Percentiles rank a stretch among this genome's conserved stretches.
Conservation (phyloP, 2,113 vertebrate species). For the Dicrurus megarhynchus region DNA sequence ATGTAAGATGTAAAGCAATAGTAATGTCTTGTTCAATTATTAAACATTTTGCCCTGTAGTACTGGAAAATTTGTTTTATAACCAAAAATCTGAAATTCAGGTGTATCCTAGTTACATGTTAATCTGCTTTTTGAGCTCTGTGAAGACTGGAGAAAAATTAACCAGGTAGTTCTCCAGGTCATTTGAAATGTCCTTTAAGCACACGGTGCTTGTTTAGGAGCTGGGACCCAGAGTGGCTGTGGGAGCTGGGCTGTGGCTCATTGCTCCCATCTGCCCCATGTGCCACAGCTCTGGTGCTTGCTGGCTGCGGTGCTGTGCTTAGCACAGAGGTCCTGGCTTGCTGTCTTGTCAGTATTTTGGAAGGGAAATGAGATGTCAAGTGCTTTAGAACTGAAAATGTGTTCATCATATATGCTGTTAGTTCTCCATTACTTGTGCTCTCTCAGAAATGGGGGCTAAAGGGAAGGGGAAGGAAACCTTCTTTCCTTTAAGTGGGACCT, state of each 20-base stretch:
- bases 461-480: not conserved
- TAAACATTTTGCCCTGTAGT: not conserved
- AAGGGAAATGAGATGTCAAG: not conserved
- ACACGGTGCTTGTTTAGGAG: not conserved
- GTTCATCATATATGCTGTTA: not conserved
- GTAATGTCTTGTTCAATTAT: not conserved
- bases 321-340: not conserved
- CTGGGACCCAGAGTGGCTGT: not conserved
- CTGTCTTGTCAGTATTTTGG: not conserved
- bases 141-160: slow-evolving; percentile 1
- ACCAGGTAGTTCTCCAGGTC: not conserved
- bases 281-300: not conserved
- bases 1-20: not conserved
- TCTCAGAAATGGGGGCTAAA: not conserved
- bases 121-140: not conserved
- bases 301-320: not conserved
- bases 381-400: not conserved
- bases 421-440: not conserved
- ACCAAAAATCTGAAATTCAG: not conserved
- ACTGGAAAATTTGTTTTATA: not conserved
- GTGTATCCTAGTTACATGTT: not conserved
- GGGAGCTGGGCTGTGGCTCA: not conserved
- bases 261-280: not conserved
- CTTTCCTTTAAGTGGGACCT: not conserved
- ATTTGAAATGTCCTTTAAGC: not conserved